A percentile compares a stretch with the other conserved stretches of the same genome.
These are phyloP conservation scores for Halcyon senegalensis DNA, from an alignment of 2,113 vertebrate genomes.

Conservation along the genomic window DNA sequence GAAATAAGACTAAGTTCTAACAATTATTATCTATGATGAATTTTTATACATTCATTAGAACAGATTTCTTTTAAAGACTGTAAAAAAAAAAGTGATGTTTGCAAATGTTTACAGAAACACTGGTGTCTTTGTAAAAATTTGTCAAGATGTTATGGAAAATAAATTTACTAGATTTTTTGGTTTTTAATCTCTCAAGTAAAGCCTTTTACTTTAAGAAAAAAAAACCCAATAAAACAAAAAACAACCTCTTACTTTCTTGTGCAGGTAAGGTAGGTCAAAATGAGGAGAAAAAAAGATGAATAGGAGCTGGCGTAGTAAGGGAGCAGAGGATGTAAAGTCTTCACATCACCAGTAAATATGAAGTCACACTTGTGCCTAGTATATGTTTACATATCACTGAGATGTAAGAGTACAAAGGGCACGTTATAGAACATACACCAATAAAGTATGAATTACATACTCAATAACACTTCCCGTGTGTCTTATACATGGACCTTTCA, in stretches of 20 bases:
- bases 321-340: not conserved
- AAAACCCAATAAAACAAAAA: not conserved
- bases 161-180: not conserved
- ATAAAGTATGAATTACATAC: not conserved
- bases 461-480: not conserved
- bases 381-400: accelerated
- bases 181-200: not conserved
- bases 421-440: not conserved
- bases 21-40: not conserved
- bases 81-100: not conserved
- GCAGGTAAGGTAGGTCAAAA: not conserved
- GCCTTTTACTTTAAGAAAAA: not conserved
- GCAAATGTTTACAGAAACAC: not conserved
- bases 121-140: not conserved
- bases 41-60: not conserved
- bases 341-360: not conserved
- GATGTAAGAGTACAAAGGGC: not conserved
- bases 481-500: not conserved
- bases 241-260: not conserved
- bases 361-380: not conserved
- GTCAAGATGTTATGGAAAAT: not conserved
- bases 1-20: not conserved
- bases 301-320: not conserved
- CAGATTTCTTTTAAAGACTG: not conserved
- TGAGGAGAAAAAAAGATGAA: not conserved